phyloP scores from a whole-genome alignment of 2,888 invertebrate genomes.

The Amorpha juglandis region DNA sequence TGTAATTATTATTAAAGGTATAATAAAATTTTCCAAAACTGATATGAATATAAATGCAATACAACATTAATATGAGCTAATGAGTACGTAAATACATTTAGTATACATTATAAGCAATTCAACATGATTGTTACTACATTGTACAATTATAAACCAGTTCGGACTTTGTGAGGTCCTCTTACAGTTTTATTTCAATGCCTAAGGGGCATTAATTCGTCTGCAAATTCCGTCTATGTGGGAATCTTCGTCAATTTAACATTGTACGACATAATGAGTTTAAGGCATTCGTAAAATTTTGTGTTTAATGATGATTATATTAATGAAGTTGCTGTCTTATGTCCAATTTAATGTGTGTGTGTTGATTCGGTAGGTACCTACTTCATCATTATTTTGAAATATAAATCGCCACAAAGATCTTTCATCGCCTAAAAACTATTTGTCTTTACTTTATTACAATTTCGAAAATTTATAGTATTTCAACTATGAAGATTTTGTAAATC shows the following conservation, averaged over 20 bases:
- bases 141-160: slow-evolving; percentile 39
- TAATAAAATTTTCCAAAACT: background rate
- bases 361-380: no score
- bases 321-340: background rate
- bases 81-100: slow-evolving; percentile 7
- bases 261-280: background rate
- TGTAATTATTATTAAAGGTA: background rate
- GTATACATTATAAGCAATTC: slow-evolving; percentile 12
- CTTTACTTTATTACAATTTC: no score
- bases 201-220: slow-evolving; percentile 59
- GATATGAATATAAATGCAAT: background rate
- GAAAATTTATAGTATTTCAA: no score
- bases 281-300: slow-evolving; percentile 17
- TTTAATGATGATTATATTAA: background rate
- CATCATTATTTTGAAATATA: no score
- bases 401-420: no score
- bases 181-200: slow-evolving; percentile 51
- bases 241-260: slow-evolving; percentile 41
- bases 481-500: no score
- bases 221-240: slow-evolving; percentile 61
- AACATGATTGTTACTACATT: slow-evolving; percentile 25
- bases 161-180: slow-evolving; percentile 41
- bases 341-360: background rate
- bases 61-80: background rate
- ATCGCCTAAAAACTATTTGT: no score